phyloP scores from a whole-genome alignment of 2,113 vertebrate species.

The Gopherus flavomarginatus region DNA sequence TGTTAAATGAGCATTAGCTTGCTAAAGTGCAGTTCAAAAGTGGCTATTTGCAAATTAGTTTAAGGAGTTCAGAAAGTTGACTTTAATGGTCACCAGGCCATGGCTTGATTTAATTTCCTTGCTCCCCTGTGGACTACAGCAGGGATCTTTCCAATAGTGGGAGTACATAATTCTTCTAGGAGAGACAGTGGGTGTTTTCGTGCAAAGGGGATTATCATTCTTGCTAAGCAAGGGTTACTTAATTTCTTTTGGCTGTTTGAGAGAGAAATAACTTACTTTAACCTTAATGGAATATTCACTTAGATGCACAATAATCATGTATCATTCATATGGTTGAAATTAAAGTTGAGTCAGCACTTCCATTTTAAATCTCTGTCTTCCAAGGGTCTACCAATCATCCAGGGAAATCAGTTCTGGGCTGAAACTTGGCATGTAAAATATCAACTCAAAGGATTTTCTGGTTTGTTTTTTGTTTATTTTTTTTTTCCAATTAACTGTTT shows the following conservation, averaged over 20 bases:
- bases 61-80: constrained; percentile 8
- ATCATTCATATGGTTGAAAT: neutral
- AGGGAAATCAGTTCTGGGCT: neutral
- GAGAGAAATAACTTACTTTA: neutral
- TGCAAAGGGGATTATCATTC: neutral
- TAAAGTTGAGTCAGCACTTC: neutral
- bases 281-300: neutral
- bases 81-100: neutral
- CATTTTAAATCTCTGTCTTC: neutral
- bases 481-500: too few relatives aligned
- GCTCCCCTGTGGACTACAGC: neutral
- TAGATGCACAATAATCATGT: neutral
- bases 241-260: neutral
- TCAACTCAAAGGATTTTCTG: neutral
- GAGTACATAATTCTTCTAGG: neutral
- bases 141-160: neutral
- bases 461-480: neutral
- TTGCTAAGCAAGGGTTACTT: neutral
- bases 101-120: neutral
- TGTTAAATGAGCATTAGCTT: constrained; percentile 33
- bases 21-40: constrained; percentile 28
- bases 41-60: constrained; percentile 24
- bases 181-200: neutral
- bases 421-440: neutral
- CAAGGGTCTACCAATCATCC: neutral